Evolutionary conservation across 1,140 invertebrate genomes (phyloP), one percentile per base, ranked within the genome.

Genomic region (Aphelenchoides fujianensis): DNA sequence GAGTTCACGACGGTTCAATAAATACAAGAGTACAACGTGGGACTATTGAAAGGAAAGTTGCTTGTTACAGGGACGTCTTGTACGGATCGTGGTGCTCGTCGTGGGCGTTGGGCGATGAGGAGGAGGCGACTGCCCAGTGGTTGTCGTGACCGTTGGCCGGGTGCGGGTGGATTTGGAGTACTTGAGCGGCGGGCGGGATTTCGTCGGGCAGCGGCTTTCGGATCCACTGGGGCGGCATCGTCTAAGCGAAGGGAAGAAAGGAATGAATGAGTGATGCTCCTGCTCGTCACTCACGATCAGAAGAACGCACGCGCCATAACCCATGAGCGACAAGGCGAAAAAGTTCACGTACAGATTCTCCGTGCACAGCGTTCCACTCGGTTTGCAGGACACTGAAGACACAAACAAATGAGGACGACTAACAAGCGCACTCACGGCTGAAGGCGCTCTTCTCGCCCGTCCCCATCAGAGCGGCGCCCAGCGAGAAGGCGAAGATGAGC

Each of bases 281-380:
- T 16, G 23, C 41, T 30, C 28, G 28, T 32, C 5, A 66, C 31
- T 66, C 31, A 31, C 63, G 12, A 66, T 2, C 1, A 66, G 16
- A 31, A 66, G 23, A 1, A 66, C 63, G 34, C 63, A 66, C n/a
- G 63, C 63, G 12, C 27, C 16, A 36, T 66, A 66, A 27, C 32
- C 63, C 63, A 66, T 19, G 9, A 66, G 12, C 1, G 27, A 34
- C 34, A 66, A 37, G 1, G 32, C 16, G 7, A 66, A 66, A 30
- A 66, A 35, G 53, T 66, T 66, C 9, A 66, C 31, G 63, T 19
- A 34, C n/a, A 66, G 31, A 37, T 66, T 66, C 63, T 66, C 63
- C 32, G 16, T 16, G 32, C 63, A 66, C 16, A 66, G 16, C 16
- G n/a, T 35, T 12, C 53, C 53, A 19, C n/a, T 12, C 2, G 16